Evolutionary conservation across 2,888 invertebrate genomes (phyloP).

Genomic region (Eupithecia insigniata): DNA sequence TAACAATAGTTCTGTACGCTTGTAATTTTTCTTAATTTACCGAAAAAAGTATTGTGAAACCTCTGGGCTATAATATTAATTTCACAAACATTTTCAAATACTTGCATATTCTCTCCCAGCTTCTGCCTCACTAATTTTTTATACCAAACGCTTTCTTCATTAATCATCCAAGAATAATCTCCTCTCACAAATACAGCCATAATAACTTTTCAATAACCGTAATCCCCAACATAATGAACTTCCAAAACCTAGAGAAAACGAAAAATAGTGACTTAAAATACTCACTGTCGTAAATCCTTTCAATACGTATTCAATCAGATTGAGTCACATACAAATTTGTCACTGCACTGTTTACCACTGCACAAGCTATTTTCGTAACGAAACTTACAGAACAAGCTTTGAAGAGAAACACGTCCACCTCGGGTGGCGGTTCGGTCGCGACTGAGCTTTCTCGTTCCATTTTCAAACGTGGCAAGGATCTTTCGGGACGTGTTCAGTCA

Average conservation of each 20-base stretch:
- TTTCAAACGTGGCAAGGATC: constrained; percentile 56
- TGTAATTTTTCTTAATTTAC: neutral
- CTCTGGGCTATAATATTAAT: too few species aligned
- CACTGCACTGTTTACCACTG: constrained; percentile 44
- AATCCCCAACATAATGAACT: constrained; percentile 28
- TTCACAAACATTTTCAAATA: neutral
- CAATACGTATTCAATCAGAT: constrained; percentile 28
- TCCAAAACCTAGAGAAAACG: constrained; percentile 16
- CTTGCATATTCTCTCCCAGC: neutral
- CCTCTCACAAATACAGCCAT: constrained; percentile 13
- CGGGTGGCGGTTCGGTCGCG: constrained; percentile 54
- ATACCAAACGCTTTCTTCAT: constrained; percentile 4
- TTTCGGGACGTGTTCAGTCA: constrained; percentile 57
- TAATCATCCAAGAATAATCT: constrained; percentile 16
- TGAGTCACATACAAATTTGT: constrained; percentile 38
- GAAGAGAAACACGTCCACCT: constrained; percentile 54
- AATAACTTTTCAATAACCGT: constrained; percentile 29
- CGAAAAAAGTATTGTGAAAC: neutral
- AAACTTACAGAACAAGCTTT: constrained; percentile 41
- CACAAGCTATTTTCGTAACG: constrained; percentile 71
- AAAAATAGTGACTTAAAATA: constrained; percentile 19
- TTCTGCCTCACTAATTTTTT: neutral
- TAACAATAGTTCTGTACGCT: too few species aligned
- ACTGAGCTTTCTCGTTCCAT: constrained; percentile 51
- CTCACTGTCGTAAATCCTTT: constrained; percentile 35